Percentiles rank a stretch among this genome's conserved stretches.
Evolutionary conservation across 1,140 invertebrate species (phyloP).

Genomic region (Mizuhopecten yessoensis): DNA sequence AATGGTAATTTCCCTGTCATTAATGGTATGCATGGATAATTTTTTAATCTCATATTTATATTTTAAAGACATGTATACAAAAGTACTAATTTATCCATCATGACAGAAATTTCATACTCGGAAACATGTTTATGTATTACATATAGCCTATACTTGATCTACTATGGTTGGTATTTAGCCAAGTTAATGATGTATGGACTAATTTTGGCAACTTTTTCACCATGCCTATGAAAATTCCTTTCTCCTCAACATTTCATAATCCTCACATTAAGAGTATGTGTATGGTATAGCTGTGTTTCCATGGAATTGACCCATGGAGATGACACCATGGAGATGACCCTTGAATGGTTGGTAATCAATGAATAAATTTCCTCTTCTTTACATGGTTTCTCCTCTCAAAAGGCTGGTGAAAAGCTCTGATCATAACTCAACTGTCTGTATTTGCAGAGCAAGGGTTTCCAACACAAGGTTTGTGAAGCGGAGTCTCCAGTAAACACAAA

Average conservation of each 20-base stretch:
- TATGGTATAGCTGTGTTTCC: too few species aligned
- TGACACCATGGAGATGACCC: too few species aligned
- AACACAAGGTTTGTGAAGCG: too few species aligned
- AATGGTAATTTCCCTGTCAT: background rate
- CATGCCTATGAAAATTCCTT: background rate
- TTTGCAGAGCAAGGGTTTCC: too few species aligned
- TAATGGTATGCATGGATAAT: background rate
- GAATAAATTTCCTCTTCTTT: too few species aligned
- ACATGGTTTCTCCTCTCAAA: too few species aligned
- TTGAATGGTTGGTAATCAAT: too few species aligned
- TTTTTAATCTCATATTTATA: background rate
- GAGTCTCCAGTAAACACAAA: too few species aligned
- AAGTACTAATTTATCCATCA: background rate
- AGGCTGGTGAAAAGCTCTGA: too few species aligned
- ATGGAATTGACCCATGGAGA: too few species aligned
- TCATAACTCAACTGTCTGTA: too few species aligned
- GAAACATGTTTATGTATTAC: background rate
- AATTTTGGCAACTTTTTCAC: slow-evolving; percentile 8
- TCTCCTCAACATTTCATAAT: background rate
- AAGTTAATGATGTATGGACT: background rate
- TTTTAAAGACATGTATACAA: background rate
- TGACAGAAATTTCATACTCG: background rate
- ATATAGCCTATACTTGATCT: background rate
- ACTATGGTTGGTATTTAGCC: too few species aligned
- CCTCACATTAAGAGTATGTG: background rate